These are phyloP conservation scores for Myotis lucifugus DNA, from an alignment of 2,113 vertebrate genomes.

Conservation along the genomic window DNA sequence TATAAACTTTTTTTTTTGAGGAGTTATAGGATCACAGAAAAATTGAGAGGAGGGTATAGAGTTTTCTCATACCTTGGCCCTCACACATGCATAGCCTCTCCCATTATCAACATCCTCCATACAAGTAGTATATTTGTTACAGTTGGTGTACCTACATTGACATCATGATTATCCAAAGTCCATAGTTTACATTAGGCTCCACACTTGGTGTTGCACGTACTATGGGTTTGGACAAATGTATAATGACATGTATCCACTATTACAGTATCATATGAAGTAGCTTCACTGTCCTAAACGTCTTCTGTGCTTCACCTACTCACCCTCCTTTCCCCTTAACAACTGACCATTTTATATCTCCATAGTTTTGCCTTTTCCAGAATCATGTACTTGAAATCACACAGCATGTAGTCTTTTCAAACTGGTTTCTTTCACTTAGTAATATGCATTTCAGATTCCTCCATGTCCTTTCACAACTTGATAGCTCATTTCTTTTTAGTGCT, in stretches of 20 bases:
- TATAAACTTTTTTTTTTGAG: background rate
- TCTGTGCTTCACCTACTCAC: background rate
- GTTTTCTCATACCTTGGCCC: background rate
- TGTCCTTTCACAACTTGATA: background rate
- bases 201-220: background rate
- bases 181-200: background rate
- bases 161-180: background rate
- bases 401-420: background rate
- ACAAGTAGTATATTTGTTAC: background rate
- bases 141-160: background rate
- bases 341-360: background rate
- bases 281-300: background rate
- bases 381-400: background rate
- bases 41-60: background rate
- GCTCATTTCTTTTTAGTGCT: background rate
- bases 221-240: background rate
- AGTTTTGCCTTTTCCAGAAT: background rate
- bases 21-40: background rate
- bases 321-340: background rate
- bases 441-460: background rate
- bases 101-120: background rate
- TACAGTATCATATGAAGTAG: background rate
- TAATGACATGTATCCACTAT: background rate
- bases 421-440: background rate
- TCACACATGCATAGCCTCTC: background rate